Evolutionary conservation across 2,797 vertebrate species (phyloP).

Genomic region (Ataeniobius toweri): DNA sequence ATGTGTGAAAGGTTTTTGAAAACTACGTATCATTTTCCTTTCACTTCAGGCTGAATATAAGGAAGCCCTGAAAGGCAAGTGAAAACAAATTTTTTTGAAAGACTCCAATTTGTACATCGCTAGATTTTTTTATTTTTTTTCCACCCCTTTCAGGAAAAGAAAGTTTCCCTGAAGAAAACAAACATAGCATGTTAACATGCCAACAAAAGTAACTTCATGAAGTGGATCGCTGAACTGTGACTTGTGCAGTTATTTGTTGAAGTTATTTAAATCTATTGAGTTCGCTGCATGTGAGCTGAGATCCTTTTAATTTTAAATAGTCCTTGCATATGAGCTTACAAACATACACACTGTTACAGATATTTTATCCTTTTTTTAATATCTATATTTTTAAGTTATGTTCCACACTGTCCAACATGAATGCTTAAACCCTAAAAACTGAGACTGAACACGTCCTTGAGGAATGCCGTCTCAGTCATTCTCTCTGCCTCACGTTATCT

Average conservation of each 20-base stretch:
- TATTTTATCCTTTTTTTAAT: neutral
- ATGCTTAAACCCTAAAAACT: slow-evolving; percentile 10
- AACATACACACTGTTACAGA: neutral
- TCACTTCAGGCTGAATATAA: too few species aligned
- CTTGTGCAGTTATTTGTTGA: neutral
- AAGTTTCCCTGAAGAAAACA: too few species aligned
- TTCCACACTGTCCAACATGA: neutral
- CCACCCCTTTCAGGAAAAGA: too few species aligned
- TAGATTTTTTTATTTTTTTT: too few species aligned
- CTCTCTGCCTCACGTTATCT: slow-evolving; percentile 11
- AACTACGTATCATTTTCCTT: too few species aligned
- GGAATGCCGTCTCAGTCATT: slow-evolving; percentile 32
- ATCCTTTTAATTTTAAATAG: slow-evolving; percentile 6
- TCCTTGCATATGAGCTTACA: neutral
- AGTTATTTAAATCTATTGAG: slow-evolving; percentile 32
- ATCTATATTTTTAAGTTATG: neutral
- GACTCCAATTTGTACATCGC: too few species aligned
- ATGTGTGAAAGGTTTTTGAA: too few species aligned
- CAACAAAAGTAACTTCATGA: too few species aligned
- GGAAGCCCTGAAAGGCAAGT: too few species aligned
- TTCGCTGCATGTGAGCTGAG: slow-evolving; percentile 5
- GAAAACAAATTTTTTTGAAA: too few species aligned
- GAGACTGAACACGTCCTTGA: slow-evolving; percentile 16
- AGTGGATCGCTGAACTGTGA: too few species aligned
- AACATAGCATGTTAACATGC: too few species aligned